Conservation (phyloP, 1,140 invertebrate species). For the Bombus waltoni region DNA sequence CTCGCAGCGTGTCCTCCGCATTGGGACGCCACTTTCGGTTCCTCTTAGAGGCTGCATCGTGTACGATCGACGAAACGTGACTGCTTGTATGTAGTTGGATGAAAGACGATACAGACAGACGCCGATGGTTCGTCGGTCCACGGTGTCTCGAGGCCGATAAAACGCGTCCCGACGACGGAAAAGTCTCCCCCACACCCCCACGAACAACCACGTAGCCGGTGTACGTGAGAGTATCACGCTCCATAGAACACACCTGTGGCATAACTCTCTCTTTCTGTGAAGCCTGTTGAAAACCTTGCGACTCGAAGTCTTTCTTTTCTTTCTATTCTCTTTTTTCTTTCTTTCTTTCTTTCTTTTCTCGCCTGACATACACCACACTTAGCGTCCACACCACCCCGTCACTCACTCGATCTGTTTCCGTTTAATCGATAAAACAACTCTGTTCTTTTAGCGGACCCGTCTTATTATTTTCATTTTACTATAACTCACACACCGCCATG, state of each 20-base stretch:
- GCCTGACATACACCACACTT: not conserved
- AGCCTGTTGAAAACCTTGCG: constrained; percentile 49
- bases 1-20: constrained; percentile 44
- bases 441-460: constrained; percentile 21
- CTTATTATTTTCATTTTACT: not conserved
- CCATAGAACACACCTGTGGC: constrained; percentile 64
- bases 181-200: constrained; percentile 5
- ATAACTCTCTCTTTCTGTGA: constrained; percentile 57
- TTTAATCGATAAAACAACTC: constrained; percentile 34
- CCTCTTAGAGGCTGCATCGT: not conserved
- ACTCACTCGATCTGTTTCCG: not conserved
- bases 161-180: constrained; percentile 25
- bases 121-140: not conserved
- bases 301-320: constrained; percentile 48
- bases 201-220: constrained; percentile 66
- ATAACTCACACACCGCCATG: not conserved
- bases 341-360: constrained; percentile 14
- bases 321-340: constrained; percentile 10
- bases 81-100: not conserved
- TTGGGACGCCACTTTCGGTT: constrained; percentile 10
- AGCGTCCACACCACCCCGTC: not conserved
- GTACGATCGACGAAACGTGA: not conserved
- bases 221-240: constrained; percentile 71
- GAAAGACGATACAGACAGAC: not conserved
- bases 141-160: not conserved